Conservation (phyloP, 2,797 vertebrate species). For the Oryzias dopingdopingensis region DNA sequence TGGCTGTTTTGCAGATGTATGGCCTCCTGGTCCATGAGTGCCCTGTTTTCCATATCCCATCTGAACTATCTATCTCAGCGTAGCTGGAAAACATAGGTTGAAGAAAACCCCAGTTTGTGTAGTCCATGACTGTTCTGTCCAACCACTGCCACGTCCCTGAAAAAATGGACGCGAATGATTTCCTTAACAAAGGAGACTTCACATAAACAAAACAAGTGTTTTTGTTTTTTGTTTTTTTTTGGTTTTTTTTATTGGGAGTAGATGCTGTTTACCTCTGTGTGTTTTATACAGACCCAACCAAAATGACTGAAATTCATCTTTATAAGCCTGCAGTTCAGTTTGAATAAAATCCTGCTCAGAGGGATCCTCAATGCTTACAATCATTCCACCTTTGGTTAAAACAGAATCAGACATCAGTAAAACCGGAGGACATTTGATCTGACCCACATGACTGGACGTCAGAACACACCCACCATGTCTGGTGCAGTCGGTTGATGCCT, state of each 20-base stretch:
- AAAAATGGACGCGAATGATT: background rate
- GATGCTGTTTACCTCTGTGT: conserved; percentile 72
- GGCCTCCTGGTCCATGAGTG: rapidly evolving
- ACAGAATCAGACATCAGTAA: conserved; percentile 6
- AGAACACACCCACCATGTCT: conserved; percentile 64
- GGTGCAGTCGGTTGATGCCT: conserved; percentile 73
- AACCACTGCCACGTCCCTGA: conserved; percentile 44
- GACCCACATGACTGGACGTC: no score
- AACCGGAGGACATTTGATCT: background rate
- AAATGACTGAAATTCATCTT: conserved; percentile 67
- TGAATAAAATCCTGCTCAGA: conserved; percentile 79
- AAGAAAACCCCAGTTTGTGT: conserved; percentile 29
- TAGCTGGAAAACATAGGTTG: rapidly evolving
- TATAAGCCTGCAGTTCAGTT: conserved; percentile 50
- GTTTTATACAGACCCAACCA: conserved; percentile 86
- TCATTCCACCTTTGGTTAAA: conserved; percentile 68
- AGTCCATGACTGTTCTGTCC: conserved; percentile 32
- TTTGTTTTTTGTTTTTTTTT: no score
- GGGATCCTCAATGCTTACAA: conserved; percentile 80
- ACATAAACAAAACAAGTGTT: no score
- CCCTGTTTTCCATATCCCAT: conserved; percentile 24
- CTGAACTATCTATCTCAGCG: background rate
- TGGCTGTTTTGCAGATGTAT: conserved; percentile 54
- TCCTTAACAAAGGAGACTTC: no score
- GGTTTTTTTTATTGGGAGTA: background rate